Base-by-base conservation (phyloP, 2,797 vertebrate species). In the Vespertilio murinus region DNA sequence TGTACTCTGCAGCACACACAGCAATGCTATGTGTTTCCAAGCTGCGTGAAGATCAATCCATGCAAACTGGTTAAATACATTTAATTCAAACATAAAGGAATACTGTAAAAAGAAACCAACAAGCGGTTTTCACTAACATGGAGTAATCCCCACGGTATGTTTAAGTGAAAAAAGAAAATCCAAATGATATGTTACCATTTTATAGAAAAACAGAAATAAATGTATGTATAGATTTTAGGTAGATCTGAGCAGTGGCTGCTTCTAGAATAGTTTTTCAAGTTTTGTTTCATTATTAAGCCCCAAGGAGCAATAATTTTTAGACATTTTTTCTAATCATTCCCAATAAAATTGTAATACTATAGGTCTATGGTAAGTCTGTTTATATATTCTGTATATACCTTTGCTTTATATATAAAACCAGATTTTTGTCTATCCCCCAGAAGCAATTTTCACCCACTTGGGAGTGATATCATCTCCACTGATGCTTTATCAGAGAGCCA, bases 1-100 rank as follows among this genome's bases (percentile, higher is more conserved):
- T 12, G 16, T 2, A 16, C 1, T 0, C 23, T 6, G 56, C 6
- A 22, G 22, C 4, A 4, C 4, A 77, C 22, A 54, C 33, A 67
- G 67, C 33, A 25, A 70, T 9, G 3, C 38, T 35, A 18, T 2
- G 16, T 67, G 71, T 35, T 67, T 74, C 35, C 9, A 14, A 18
- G 16, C 47, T 22, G 47, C 3, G 7, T 7, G 10, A 17, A 18
- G 6, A 7, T 56, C 59, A 1, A 49, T n/a, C 30, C 4, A 7
- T 5, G 45, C 5, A 9, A 65, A 49, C 5, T 1, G 14, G 20
- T 17, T 54, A 64, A n/a, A 47, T 22, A 12, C 16, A 54, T 70
- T 16, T 13, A 2, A 3, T 40, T 47, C 3, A 2, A 1, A 61
- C 40, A 28, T 2, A 40, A 59, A 73, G n/a, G 30, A 85, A 59